Percentiles rank a stretch among this genome's conserved stretches.
phyloP scores from a whole-genome alignment of 2,113 vertebrate species.

The Alosa alosa region DNA sequence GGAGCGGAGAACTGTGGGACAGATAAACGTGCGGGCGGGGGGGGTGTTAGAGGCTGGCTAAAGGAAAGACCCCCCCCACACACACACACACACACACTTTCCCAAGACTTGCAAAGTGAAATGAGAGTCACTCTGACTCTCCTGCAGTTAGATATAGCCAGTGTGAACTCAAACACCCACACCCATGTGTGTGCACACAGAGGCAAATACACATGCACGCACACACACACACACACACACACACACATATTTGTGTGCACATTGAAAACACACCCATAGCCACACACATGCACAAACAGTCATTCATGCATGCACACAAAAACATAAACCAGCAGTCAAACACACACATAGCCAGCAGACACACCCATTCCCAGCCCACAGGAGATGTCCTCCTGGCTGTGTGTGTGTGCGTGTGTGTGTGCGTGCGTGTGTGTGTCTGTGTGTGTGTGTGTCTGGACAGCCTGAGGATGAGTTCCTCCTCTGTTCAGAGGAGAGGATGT shows the following conservation, averaged over 20 bases:
- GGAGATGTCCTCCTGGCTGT: constrained; percentile 42
- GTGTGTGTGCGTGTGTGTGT: constrained; percentile 51
- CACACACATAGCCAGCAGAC: neutral
- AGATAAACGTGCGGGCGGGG: constrained; percentile 50
- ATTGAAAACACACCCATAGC: constrained; percentile 45
- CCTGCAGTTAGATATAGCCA: neutral
- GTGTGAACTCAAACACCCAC: constrained; percentile 19
- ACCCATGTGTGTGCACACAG: neutral
- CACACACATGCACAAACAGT: constrained; percentile 24
- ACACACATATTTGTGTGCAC: neutral
- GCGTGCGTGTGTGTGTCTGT: constrained; percentile 36
- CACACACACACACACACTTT: constrained; percentile 24
- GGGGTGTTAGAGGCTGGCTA: constrained; percentile 28
- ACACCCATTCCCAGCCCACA: constrained; percentile 21
- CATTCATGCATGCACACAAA: neutral
- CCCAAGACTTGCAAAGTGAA: neutral
- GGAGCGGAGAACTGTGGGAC: constrained; percentile 36
- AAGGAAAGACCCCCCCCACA: neutral
- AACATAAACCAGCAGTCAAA: neutral
- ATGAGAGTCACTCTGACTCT: neutral
- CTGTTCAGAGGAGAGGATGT: constrained; percentile 77
- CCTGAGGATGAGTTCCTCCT: constrained; percentile 66
- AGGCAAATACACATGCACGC: neutral
- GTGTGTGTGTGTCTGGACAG: constrained; percentile 57
- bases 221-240: too few relatives aligned